Evolutionary conservation across 1,140 invertebrate genomes (phyloP), one percentile per base, ranked within the genome.

Genomic region (Caenorhabditis latens): DNA sequence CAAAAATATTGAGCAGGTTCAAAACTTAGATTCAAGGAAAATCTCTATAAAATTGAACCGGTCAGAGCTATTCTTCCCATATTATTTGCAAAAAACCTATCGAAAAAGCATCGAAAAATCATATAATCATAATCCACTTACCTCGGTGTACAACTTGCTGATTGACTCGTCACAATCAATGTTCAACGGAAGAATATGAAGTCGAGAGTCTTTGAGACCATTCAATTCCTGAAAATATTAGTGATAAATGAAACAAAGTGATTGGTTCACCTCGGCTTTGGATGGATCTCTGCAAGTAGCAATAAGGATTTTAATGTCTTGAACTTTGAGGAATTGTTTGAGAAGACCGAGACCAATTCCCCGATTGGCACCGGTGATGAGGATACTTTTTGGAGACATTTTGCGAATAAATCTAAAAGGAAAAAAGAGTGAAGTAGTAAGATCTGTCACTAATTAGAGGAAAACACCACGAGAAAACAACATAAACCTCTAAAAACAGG

Each of bases 271-370:
- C 46, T 48, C 71, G 21, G 71, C 71, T 7, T 79, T 79, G 19
- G 43, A 50, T 9, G 71, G 71, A 84, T 89, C 83, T 46, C 88
- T 58, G 75, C 88, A 89, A 11, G 75, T 83, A 16, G 88, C 88
- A 65, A 89, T 86, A 43, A 89, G 16, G 40, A 84, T 46, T 42
- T 84, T 40, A 65, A 89, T 75, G 7, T 63, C 53, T 42, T 83
- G 9, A 42, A 65, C 21, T 43, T 89, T 88, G 1, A 89, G 32
- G 46, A 88, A 83, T 21, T 88, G 71, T 61, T 84, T 57, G 11
- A 89, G 48, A 84, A 97, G 93, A 67, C 96, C 96, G 48, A 97
- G 93, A n/a, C 96, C 96, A 63, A 97, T 93, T 2, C 97, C 96
- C 53, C 96, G 94, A 92, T 97, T 97, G 75, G 95, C 95, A 32